Evolutionary conservation across 2,888 invertebrate species (phyloP).

Genomic region (Acanthosepion esculentum): DNA sequence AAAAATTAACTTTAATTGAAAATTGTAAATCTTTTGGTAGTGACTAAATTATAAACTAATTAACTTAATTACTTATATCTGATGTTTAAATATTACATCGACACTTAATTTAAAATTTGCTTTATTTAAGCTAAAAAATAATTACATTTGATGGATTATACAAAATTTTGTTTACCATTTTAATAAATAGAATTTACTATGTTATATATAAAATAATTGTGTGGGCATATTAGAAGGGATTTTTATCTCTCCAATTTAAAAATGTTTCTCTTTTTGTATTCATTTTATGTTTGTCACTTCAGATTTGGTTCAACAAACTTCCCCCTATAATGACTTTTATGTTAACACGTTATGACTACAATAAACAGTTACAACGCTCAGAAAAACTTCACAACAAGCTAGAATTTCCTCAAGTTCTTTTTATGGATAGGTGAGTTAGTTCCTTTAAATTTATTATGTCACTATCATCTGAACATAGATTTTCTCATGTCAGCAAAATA

Average conservation of each 20-base stretch:
- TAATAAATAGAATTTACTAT: too few species aligned
- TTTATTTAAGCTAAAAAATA: too few species aligned
- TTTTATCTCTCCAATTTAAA: background rate
- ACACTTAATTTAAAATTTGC: too few species aligned
- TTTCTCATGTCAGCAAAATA: background rate
- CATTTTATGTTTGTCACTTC: slow-evolving; percentile 49
- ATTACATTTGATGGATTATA: too few species aligned
- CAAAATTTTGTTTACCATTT: too few species aligned
- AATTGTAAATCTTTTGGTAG: too few species aligned
- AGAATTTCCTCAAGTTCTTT: slow-evolving; percentile 75
- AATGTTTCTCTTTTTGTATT: background rate
- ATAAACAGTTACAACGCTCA: slow-evolving; percentile 74
- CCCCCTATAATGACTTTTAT: slow-evolving; percentile 76
- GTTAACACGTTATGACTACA: slow-evolving; percentile 76
- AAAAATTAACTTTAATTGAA: too few species aligned
- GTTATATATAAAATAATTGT: too few species aligned
- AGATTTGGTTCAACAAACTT: slow-evolving; percentile 76
- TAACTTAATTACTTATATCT: too few species aligned
- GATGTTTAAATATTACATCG: too few species aligned
- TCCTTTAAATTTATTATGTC: background rate
- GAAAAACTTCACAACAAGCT: slow-evolving; percentile 77
- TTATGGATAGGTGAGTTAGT: slow-evolving; percentile 74
- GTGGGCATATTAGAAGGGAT: too few species aligned
- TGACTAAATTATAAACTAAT: too few species aligned
- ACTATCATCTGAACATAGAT: background rate